Conservation (phyloP, 2,888 invertebrate genomes). For the Antheraea yamamai region DNA sequence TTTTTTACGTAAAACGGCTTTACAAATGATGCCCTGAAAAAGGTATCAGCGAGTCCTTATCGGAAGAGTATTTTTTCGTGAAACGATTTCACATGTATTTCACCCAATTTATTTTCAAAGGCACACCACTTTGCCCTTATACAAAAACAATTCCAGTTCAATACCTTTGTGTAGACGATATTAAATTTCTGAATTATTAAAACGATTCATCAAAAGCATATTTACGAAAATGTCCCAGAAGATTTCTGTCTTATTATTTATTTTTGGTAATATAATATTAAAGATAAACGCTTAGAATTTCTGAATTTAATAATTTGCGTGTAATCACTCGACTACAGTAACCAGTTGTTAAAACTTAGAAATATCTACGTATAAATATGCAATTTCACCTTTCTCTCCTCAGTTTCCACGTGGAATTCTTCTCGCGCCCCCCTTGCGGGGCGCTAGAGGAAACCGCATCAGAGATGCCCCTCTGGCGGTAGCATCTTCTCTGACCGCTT, state of each 20-base stretch:
- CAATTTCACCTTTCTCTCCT: too few species aligned
- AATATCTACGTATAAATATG: too few species aligned
- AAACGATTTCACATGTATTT: constrained; percentile 20
- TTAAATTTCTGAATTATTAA: constrained; percentile 6
- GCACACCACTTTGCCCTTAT: constrained; percentile 11
- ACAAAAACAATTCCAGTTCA: constrained; percentile 5
- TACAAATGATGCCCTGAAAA: constrained; percentile 5
- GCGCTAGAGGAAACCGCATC: too few species aligned
- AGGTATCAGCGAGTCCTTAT: constrained; percentile 10
- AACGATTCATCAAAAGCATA: neutral
- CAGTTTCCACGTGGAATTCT: too few species aligned
- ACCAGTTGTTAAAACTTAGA: too few species aligned
- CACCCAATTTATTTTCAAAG: constrained; percentile 23
- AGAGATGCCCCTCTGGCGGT: too few species aligned
- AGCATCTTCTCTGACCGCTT: too few species aligned
- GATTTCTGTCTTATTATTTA: neutral
- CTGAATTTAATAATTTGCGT: too few species aligned
- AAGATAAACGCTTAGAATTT: too few species aligned
- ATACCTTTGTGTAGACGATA: constrained; percentile 8
- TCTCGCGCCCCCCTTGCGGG: too few species aligned
- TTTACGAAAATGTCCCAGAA: neutral
- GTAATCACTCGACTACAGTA: too few species aligned
- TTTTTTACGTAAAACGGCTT: constrained; percentile 15
- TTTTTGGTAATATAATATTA: too few species aligned
- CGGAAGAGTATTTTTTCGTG: constrained; percentile 14